Percentiles rank a stretch among this genome's conserved stretches.
phyloP scores from a whole-genome alignment of 2,797 vertebrate genomes.

The Champsocephalus esox region DNA sequence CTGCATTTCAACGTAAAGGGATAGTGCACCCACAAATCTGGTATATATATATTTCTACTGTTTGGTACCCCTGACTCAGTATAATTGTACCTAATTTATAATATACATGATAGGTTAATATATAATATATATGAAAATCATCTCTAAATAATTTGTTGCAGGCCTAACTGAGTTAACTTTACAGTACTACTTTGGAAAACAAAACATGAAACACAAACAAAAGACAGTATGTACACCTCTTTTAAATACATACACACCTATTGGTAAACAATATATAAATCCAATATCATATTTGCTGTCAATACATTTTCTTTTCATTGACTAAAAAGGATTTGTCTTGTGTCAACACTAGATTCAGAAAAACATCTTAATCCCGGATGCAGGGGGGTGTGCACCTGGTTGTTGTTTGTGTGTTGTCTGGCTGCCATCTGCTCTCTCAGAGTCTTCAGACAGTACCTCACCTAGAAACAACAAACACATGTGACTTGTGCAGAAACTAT shows the following conservation, averaged over 20 bases:
- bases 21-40: no score
- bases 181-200: not conserved
- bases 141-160: not conserved
- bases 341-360: not conserved
- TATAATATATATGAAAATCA: not conserved
- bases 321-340: not conserved
- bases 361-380: not conserved
- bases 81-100: no score
- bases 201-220: not conserved
- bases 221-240: not conserved
- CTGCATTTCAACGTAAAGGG: not conserved
- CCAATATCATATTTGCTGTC: not conserved
- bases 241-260: not conserved
- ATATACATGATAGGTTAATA: not conserved
- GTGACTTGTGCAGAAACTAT: not conserved
- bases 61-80: no score
- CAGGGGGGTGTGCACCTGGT: slow-evolving; percentile 61
- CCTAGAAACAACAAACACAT: slow-evolving; percentile 66
- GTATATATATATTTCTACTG: no score
- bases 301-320: not conserved
- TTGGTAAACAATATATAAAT: not conserved
- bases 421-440: slow-evolving; percentile 87
- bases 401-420: slow-evolving; percentile 76
- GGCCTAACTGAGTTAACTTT: no score
- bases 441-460: slow-evolving; percentile 87